phyloP scores from a whole-genome alignment of 1,140 invertebrate species.

The Platyura marginata region DNA sequence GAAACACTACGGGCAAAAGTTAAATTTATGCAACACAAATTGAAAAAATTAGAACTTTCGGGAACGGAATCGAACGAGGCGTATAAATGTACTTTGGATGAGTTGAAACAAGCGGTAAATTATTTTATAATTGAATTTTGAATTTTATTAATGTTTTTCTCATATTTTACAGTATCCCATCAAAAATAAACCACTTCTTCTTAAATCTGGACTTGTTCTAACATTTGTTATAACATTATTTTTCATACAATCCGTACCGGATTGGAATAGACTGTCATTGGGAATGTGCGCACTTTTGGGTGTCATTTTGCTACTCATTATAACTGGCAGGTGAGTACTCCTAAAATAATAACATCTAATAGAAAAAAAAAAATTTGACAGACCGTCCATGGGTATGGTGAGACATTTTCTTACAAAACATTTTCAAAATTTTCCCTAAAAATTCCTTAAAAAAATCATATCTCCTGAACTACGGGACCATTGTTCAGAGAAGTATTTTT shows the following conservation, averaged over 20 bases:
- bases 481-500: no score
- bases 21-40: slow-evolving; percentile 31
- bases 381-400: no score
- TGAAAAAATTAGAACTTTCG: slow-evolving; percentile 32
- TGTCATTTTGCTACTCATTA: slow-evolving; percentile 41
- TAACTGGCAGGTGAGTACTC: slow-evolving; percentile 24
- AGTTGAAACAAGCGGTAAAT: slow-evolving; percentile 32
- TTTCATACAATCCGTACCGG: slow-evolving; percentile 47
- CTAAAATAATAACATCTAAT: no score
- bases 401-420: no score
- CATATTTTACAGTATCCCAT: slow-evolving; percentile 39
- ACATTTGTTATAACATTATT: slow-evolving; percentile 45
- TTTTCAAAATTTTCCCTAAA: no score
- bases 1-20: slow-evolving; percentile 45
- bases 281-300: slow-evolving; percentile 61
- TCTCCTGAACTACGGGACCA: no score
- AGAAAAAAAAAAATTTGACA: no score
- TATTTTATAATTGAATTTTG: no score
- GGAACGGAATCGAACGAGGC: slow-evolving; percentile 34
- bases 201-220: slow-evolving; percentile 43
- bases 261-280: slow-evolving; percentile 37
- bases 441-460: no score
- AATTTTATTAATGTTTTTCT: no score
- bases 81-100: slow-evolving; percentile 40
- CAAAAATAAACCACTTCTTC: slow-evolving; percentile 38